Base-by-base conservation (phyloP, 2,888 invertebrate genomes). In the Campoplex nolae region DNA sequence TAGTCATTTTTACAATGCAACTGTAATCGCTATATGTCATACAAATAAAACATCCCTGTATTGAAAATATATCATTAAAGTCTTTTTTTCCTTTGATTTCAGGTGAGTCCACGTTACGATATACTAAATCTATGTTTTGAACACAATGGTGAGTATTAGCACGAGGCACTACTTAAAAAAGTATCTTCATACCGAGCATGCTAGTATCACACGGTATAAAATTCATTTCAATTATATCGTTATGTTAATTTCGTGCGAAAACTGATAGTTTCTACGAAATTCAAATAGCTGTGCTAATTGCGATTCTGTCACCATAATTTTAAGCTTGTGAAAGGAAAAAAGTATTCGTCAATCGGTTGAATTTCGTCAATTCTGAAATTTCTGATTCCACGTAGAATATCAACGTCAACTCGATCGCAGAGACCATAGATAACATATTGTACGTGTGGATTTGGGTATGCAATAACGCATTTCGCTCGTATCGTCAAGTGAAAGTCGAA, bases 31-130 rank as follows among this genome's bases (percentile, higher is more conserved):
- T 28, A 6, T 16, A 32, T 7, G 1, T 58, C 28, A 1, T 58
- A 6, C 8, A 32, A 32, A 32, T 62, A 16, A 32, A 16, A 16
- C 16, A 74, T 38, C 11, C 8, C 11, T 45, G 0, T 8, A 9
- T 16, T 1, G 7, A 28, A 42, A 75, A 62, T 23, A 28, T 16
- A 4, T 75, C 1, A 73, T 73, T 9, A n/a, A 38, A 35, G 35
- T 68, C 18, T 68, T 16, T 32, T 70, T 70, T 13, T 23, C 23
- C 7, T 84, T 13, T 78, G 65, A 13, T 84, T 87, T 76, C 88
- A 88, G 88, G 88, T 88, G 87, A 88, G 88, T 87, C 71, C 70
- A 77, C 77, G 81, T 78, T 74, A 71, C 73, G 56, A 67, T 78
- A 84, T 74, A 73, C 74, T 13, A 16, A 51, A 51, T 45, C 68